Percentiles rank a stretch among this genome's conserved stretches.
Evolutionary conservation across 1,140 invertebrate genomes (phyloP).

Genomic region (Papilio polyxenes): DNA sequence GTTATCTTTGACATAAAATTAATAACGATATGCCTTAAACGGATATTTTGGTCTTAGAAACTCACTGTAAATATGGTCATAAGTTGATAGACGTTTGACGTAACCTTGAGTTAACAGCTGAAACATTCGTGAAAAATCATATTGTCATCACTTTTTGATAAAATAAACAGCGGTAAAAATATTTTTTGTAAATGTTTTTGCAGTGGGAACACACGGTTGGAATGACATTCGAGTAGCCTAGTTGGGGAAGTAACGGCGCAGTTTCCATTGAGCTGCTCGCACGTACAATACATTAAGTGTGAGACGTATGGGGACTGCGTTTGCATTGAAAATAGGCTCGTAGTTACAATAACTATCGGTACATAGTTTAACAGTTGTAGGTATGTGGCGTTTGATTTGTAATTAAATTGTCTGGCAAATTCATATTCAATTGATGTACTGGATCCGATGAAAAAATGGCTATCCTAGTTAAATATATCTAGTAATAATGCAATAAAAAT

Average conservation of each 20-base stretch:
- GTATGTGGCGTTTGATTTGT: background rate
- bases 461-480: no score
- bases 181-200: background rate
- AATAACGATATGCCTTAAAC: no score
- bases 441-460: no score
- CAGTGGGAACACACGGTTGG: background rate
- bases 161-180: background rate
- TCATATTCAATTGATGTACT: no score
- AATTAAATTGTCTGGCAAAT: background rate
- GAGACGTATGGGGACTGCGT: conserved; percentile 44
- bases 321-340: conserved; percentile 51
- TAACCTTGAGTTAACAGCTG: no score
- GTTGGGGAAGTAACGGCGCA: conserved; percentile 38
- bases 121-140: no score
- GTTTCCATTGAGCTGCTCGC: conserved; percentile 34
- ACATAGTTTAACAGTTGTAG: background rate
- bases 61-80: no score
- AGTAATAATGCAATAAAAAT: no score
- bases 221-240: conserved; percentile 23
- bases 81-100: no score
- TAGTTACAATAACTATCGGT: background rate
- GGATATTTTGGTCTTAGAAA: no score
- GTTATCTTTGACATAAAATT: no score
- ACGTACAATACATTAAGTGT: conserved; percentile 41
- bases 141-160: no score